Percentiles rank a stretch among this genome's conserved stretches.
Evolutionary conservation across 2,113 vertebrate genomes (phyloP).

Genomic region (Silurus glanis): DNA sequence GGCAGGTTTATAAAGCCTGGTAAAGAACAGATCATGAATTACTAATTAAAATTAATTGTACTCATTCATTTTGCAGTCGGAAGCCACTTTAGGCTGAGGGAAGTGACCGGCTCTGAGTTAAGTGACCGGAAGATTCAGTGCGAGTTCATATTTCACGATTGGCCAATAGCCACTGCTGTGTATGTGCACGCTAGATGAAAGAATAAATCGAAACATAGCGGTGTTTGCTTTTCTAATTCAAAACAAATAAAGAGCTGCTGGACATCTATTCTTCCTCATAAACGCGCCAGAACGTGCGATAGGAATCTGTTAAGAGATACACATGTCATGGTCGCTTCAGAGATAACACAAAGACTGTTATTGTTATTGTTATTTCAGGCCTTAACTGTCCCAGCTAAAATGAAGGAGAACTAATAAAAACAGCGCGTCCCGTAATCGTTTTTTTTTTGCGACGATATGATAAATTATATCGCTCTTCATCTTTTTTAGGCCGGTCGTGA

Average conservation of each 20-base stretch:
- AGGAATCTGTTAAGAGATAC: not conserved
- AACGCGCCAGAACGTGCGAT: not conserved
- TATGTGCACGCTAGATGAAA: not conserved
- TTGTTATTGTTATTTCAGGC: not conserved
- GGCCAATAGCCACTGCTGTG: not conserved
- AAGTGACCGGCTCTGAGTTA: not conserved
- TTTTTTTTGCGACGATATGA: not conserved
- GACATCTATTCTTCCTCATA: not conserved
- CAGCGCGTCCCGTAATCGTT: not conserved
- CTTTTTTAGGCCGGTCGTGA: constrained; percentile 13
- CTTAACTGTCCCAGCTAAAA: not conserved
- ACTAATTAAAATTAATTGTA: constrained; percentile 17
- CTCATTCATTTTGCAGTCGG: constrained; percentile 13
- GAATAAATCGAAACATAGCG: not conserved
- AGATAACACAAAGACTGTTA: not conserved
- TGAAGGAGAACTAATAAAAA: constrained; percentile 11
- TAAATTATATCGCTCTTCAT: not conserved
- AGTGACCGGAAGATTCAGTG: not conserved
- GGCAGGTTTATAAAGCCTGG: not conserved
- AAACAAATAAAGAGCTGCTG: not conserved
- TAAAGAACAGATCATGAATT: constrained; percentile 6
- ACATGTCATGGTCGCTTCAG: not conserved
- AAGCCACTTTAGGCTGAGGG: not conserved
- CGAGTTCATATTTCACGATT: not conserved
- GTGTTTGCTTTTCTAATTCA: not conserved